Base-by-base conservation (phyloP, 2,113 vertebrate genomes). In the Ceuthmochares aereus region DNA sequence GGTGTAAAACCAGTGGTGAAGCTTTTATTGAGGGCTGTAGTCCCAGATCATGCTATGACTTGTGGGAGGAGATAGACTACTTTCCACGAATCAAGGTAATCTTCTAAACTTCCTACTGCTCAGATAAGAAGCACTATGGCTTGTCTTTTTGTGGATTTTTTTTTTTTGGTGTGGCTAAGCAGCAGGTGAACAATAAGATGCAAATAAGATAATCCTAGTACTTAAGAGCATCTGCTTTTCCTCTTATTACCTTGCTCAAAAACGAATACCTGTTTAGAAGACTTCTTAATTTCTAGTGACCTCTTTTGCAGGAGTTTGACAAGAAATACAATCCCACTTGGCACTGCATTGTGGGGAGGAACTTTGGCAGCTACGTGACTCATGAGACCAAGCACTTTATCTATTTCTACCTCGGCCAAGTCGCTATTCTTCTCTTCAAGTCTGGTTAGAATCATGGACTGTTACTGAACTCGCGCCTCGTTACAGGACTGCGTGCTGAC, bases 351-450 rank as follows among this genome's bases (percentile, higher is more conserved):
- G 99, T 99, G 96, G 99, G 99, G 83, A 99, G 99, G 95, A 99
- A 99, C 90, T 99, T 99, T 62, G 99, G 99, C 97, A 99, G 99
- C 97, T 99, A 99, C 0, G 99, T 99, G 97, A 99, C 99, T 94
- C 99, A 99, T 14, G 99, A 99, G 98, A 99, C 99, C 94, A 99
- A 99, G 97, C 99, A 99, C 98, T 99, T 99, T 98, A 99, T 99
- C 97, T 99, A 99, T 98, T 99, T 99, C 98, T 99, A 99, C 98
- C 98, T 99, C 97, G 99, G 99, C 97, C 99, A 99, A 96, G 99
- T 99, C 12, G 99, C 99, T 96, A 99, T 99, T 95, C 98, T 99
- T 96, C 98, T 99, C 43, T 99, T 99, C 97, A 99, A 99, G 97
- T 99, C 99, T 55, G 99, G 99, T 79, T 99, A 56, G 54, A 56